Evolutionary conservation across 64 coral and sea anemone genomes (phyloP).

Genomic region (Actinia tenebrosa): DNA sequence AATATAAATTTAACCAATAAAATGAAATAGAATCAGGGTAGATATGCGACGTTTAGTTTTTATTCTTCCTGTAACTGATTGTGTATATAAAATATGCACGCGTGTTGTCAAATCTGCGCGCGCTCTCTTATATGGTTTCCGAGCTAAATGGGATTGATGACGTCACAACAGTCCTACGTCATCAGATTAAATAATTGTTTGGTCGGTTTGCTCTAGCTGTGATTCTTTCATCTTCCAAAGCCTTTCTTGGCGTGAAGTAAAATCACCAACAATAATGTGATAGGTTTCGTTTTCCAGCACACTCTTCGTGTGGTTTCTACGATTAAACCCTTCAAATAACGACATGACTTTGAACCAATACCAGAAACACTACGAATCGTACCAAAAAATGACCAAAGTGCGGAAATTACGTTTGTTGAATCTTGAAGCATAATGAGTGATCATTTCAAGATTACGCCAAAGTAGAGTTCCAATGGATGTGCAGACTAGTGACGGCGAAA

Average conservation of each 20-base stretch:
- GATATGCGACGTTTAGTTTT: neutral
- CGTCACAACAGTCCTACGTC: slow-evolving; percentile 3
- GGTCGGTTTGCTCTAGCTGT: neutral
- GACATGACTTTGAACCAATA: neutral
- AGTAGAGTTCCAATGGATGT: slow-evolving; percentile 8
- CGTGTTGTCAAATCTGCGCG: neutral
- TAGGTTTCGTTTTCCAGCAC: slow-evolving; percentile 8
- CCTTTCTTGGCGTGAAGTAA: neutral
- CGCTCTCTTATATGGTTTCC: neutral
- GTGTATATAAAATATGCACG: no score
- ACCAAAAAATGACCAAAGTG: neutral
- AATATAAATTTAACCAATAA: neutral
- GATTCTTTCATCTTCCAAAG: neutral
- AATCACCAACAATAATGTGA: neutral
- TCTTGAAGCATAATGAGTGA: neutral
- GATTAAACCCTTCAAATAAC: neutral
- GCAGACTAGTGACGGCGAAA: neutral
- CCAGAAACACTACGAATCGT: neutral
- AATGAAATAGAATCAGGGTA: neutral
- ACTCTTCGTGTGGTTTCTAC: neutral
- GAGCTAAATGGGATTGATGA: slow-evolving; percentile 2
- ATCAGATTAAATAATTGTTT: neutral
- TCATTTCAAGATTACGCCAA: neutral
- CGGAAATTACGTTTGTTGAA: neutral
- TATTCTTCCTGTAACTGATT: no score